Percentiles rank a stretch among this genome's conserved stretches.
Conservation (phyloP, 2,113 vertebrate genomes). For the Cromileptes altivelis region DNA sequence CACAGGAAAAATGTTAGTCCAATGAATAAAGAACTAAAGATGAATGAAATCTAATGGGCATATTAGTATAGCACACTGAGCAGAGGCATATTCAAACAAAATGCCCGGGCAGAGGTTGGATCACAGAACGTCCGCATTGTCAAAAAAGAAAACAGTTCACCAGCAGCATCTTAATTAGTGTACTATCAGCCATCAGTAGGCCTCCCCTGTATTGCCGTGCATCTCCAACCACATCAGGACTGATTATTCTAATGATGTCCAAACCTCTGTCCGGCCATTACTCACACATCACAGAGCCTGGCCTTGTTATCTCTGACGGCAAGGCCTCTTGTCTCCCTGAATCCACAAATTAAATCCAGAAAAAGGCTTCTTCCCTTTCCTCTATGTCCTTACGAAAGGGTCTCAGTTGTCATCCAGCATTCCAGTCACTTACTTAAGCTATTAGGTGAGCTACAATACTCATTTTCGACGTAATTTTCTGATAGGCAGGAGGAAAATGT, state of each 20-base stretch:
- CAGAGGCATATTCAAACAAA: constrained; percentile 24
- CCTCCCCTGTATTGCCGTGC: constrained; percentile 41
- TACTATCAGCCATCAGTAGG: constrained; percentile 38
- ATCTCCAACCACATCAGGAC: constrained; percentile 62
- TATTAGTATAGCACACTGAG: constrained; percentile 21
- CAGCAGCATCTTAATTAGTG: constrained; percentile 58
- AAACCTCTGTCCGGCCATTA: constrained; percentile 70
- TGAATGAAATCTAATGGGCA: constrained; percentile 32
- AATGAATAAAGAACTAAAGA: constrained; percentile 23
- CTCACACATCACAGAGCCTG: constrained; percentile 62
- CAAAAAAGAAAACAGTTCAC: constrained; percentile 39
- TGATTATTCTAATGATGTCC: constrained; percentile 77
- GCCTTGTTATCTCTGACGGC: constrained; percentile 63
- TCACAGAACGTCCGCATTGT: constrained; percentile 26
- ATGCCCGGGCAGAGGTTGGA: constrained; percentile 18
- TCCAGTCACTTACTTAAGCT: constrained; percentile 46
- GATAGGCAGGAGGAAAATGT: constrained; percentile 26
- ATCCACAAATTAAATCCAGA: constrained; percentile 66
- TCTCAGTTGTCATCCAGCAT: constrained; percentile 34
- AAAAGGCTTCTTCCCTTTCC: not conserved
- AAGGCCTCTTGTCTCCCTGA: constrained; percentile 60
- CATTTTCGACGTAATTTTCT: constrained; percentile 7
- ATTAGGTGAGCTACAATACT: constrained; percentile 28
- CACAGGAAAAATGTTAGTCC: not conserved
- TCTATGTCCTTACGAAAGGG: constrained; percentile 28